Conservation (phyloP, 30 jellyfish, hydroid and myxozoan species). For the Mastigias papua region DNA sequence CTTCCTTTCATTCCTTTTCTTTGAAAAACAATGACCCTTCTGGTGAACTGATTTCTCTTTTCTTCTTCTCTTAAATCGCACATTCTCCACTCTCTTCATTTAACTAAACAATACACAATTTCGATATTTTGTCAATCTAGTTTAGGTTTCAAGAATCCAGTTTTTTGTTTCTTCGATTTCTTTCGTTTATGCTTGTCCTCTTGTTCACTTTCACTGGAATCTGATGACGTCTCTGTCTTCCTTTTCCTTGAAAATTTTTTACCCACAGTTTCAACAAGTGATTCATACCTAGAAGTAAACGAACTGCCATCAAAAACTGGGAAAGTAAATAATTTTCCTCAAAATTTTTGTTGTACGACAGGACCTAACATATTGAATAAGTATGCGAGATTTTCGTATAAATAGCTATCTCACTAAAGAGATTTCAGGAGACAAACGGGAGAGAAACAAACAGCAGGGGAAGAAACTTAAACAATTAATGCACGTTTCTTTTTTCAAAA, state of each 20-base stretch:
- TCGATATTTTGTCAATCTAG: too few relatives aligned
- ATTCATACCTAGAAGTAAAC: constrained; percentile 55
- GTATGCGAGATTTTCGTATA: too few relatives aligned
- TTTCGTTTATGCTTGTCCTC: constrained; percentile 37
- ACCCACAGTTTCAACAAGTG: constrained; percentile 67
- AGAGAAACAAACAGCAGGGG: too few relatives aligned
- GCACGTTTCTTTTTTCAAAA: too few relatives aligned
- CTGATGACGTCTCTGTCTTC: constrained; percentile 5
- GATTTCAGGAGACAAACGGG: too few relatives aligned
- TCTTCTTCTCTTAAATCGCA: not conserved
- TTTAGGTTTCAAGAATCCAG: constrained; percentile 83
- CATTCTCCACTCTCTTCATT: not conserved
- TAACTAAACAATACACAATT: too few relatives aligned
- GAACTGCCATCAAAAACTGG: not conserved
- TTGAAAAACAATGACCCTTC: not conserved
- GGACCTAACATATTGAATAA: too few relatives aligned
- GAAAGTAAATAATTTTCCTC: not conserved
- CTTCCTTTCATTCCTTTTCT: not conserved
- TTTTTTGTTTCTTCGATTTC: constrained; percentile 63
- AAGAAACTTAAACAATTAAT: too few relatives aligned
- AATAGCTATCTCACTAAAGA: too few relatives aligned
- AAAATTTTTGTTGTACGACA: too few relatives aligned
- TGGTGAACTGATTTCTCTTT: not conserved
- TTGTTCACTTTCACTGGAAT: constrained; percentile 42
- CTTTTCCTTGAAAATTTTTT: constrained; percentile 74